Base-by-base conservation (phyloP, 2,888 invertebrate species). In the Chrysolina americana region DNA sequence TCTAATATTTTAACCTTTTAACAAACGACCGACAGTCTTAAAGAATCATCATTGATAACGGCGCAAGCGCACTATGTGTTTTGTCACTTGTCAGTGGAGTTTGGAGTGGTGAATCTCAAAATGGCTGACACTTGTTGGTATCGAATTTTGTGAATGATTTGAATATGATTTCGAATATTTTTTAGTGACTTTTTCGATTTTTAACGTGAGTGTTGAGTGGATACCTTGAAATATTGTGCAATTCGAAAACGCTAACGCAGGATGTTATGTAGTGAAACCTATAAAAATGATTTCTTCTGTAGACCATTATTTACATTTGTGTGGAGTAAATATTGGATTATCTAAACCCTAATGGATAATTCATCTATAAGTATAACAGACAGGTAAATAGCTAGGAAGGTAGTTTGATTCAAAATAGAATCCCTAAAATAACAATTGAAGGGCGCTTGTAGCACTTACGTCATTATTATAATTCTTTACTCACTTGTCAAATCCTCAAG, bases 61-160 rank as follows among this genome's bases (percentile, higher is more conserved):
- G 53, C 89, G 92, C 53, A 94, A 94, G 84, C 88, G 89, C 17
- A 69, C 62, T 48, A 65, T 21, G 21, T 21, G 53, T 53, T 53
- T 13, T 53, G 44, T 44, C 13, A 15, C 15, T 44, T 36, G 36
- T 36, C 36, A 36, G 28, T 36, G 36, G 8, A 36, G 36, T 36
- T 36, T 53, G 53, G 53, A 53, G 21, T 48, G 68, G 66, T 66
- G 76, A 76, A 75, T 74, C 72, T 75, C 68, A 87, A 87, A 82
- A 87, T 87, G 87, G 87, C 87, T 87, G 87, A 87, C 87, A 87
- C 87, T 87, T 87, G 87, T 87, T 87, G 87, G 87, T 87, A 82
- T 80, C 79, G 78, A 79, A 80, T 81, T 82, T 81, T 81, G 76
- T 85, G 82, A 83, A 80, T 81, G 81, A 83, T 76, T 83, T 80